Conservation (phyloP, 1,140 invertebrate species). For the Drosophila sturtevanti region DNA sequence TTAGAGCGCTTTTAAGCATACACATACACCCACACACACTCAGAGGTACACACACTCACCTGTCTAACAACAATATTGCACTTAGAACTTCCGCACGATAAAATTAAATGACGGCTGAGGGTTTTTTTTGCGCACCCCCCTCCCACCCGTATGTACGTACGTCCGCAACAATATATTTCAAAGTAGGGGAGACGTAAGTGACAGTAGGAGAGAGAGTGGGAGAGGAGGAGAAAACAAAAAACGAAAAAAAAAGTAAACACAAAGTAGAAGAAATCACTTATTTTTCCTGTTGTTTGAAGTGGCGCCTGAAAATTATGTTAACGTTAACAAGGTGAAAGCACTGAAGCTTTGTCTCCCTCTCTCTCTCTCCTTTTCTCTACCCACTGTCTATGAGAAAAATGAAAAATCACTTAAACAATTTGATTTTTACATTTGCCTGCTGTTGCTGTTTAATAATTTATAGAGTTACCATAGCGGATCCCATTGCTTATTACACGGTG, state of each 20-base stretch:
- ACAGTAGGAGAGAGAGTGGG: neutral
- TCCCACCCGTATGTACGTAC: slow-evolving; percentile 15
- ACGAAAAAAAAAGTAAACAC: slow-evolving; percentile 17
- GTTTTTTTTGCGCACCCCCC: neutral
- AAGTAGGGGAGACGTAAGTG: slow-evolving; percentile 28
- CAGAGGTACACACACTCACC: slow-evolving; percentile 35
- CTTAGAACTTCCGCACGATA: slow-evolving; percentile 79
- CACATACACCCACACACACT: slow-evolving; percentile 11
- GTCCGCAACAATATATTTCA: slow-evolving; percentile 73
- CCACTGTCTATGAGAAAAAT: slow-evolving; percentile 36
- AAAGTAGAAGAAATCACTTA: slow-evolving; percentile 67
- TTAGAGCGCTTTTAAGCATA: slow-evolving; percentile 73
- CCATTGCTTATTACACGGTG: neutral
- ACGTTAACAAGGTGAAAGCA: slow-evolving; percentile 76
- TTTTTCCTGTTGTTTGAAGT: slow-evolving; percentile 58
- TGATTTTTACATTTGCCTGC: slow-evolving; percentile 72
- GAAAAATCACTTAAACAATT: slow-evolving; percentile 81
- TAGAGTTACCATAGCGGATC: slow-evolving; percentile 32
- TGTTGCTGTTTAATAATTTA: slow-evolving; percentile 64
- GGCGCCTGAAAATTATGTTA: slow-evolving; percentile 68
- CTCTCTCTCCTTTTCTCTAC: neutral
- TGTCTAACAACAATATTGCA: slow-evolving; percentile 54
- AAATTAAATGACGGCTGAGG: slow-evolving; percentile 75
- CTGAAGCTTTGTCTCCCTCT: neutral
- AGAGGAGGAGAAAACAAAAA: neutral